phyloP scores from a whole-genome alignment of 2,888 invertebrate genomes.

The Tipula lateralis region DNA sequence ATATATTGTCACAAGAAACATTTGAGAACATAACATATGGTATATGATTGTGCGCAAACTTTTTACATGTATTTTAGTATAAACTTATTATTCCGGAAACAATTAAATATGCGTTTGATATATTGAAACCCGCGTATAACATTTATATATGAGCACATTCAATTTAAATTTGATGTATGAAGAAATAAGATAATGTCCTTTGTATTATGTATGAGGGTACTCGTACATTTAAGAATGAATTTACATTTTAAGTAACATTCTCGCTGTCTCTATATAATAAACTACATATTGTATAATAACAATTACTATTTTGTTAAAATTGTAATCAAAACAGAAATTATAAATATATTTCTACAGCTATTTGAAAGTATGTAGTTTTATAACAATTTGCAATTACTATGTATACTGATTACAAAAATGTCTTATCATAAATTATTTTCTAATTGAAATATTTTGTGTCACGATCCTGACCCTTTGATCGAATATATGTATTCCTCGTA shows the following conservation, averaged over 20 bases:
- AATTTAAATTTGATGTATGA: too few species aligned
- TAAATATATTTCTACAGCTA: background rate
- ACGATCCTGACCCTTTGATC: background rate
- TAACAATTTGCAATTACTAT: background rate
- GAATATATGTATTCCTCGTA: background rate
- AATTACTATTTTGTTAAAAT: background rate
- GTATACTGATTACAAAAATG: background rate
- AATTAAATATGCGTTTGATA: too few species aligned
- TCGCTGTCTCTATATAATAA: background rate
- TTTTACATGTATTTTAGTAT: too few species aligned
- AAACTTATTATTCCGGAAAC: too few species aligned
- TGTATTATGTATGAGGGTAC: too few species aligned
- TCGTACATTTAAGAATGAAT: too few species aligned
- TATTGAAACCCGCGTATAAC: too few species aligned
- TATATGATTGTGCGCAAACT: too few species aligned
- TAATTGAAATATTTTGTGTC: background rate
- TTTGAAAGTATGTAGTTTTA: background rate
- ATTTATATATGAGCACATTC: too few species aligned
- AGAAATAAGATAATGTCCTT: too few species aligned
- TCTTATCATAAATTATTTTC: background rate
- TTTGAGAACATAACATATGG: too few species aligned
- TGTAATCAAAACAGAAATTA: background rate
- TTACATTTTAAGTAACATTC: background rate
- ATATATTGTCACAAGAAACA: too few species aligned
- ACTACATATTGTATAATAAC: background rate